These are phyloP conservation scores for Notamacropus eugenii DNA, from an alignment of 2,797 vertebrate genomes.

Conservation along the genomic window DNA sequence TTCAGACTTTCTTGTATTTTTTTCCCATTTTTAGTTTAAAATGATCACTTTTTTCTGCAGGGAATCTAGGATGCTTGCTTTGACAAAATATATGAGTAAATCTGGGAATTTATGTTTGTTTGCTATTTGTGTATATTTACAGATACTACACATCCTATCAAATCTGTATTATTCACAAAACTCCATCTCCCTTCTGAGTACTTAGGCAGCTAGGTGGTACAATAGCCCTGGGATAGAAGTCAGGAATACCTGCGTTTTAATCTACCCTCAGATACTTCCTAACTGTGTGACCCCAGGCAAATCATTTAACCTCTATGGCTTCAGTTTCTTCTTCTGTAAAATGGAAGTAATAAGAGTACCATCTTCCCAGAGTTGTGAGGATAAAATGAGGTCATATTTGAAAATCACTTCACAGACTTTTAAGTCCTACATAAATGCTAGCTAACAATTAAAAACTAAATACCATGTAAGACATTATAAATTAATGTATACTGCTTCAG, in stretches of 20 bases:
- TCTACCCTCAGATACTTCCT: not conserved
- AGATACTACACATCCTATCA: not conserved
- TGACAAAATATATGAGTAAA: not conserved
- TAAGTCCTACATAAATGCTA: not conserved
- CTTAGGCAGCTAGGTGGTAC: not conserved
- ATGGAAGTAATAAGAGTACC: not conserved
- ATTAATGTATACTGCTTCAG: not conserved
- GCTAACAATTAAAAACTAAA: not conserved
- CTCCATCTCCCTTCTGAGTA: not conserved
- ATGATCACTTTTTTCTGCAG: not conserved
- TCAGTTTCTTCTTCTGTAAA: not conserved
- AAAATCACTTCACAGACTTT: not conserved
- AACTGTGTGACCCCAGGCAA: not conserved
- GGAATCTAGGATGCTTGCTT: not conserved
- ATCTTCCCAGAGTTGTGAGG: not conserved
- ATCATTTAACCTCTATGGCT: not conserved
- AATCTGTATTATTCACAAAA: not conserved
- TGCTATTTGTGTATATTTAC: not conserved
- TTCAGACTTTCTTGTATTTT: slow-evolving; percentile 9
- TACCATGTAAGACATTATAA: not conserved
- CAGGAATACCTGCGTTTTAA: not conserved
- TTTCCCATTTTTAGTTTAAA: not conserved
- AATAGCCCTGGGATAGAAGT: not conserved
- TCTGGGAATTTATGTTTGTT: not conserved
- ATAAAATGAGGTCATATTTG: not conserved